These are phyloP conservation scores for Eilema sororculum DNA, from an alignment of 2,888 invertebrate species.

Conservation along the genomic window DNA sequence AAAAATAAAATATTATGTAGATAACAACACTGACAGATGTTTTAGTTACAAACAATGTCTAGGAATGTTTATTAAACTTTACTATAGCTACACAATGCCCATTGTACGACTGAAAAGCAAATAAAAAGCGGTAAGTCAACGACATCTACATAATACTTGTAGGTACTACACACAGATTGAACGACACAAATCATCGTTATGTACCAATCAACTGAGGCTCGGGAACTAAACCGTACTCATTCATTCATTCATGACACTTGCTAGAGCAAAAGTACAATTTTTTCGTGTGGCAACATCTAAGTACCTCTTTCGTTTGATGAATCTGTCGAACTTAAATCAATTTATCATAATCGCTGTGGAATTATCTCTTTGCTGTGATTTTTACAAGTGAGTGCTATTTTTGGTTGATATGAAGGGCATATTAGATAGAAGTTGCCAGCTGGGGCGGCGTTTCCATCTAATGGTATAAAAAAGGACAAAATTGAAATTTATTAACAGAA, in stretches of 20 bases:
- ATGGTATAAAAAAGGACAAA: too few relatives aligned
- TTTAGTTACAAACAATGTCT: slow-evolving; percentile 29
- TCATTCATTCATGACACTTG: background rate
- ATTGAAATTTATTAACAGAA: too few relatives aligned
- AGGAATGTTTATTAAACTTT: slow-evolving; percentile 40
- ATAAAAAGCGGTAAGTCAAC: background rate
- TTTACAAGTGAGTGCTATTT: too few relatives aligned
- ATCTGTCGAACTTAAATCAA: background rate
- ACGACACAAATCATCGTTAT: background rate
- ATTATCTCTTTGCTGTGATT: too few relatives aligned
- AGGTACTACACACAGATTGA: background rate
- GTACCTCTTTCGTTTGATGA: background rate
- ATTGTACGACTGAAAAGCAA: slow-evolving; percentile 28
- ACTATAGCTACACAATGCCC: slow-evolving; percentile 39
- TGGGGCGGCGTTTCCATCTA: too few relatives aligned
- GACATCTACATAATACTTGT: background rate
- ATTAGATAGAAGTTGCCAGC: too few relatives aligned
- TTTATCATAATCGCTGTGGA: too few relatives aligned
- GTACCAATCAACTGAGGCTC: background rate
- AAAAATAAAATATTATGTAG: background rate
- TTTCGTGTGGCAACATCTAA: background rate
- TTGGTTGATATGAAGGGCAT: too few relatives aligned
- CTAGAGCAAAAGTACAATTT: slow-evolving; percentile 9
- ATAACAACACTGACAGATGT: slow-evolving; percentile 4
- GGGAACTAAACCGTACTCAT: slow-evolving; percentile 4